phyloP scores from a whole-genome alignment of 2,888 invertebrate species.

The Reticulitermes lucifugus region DNA sequence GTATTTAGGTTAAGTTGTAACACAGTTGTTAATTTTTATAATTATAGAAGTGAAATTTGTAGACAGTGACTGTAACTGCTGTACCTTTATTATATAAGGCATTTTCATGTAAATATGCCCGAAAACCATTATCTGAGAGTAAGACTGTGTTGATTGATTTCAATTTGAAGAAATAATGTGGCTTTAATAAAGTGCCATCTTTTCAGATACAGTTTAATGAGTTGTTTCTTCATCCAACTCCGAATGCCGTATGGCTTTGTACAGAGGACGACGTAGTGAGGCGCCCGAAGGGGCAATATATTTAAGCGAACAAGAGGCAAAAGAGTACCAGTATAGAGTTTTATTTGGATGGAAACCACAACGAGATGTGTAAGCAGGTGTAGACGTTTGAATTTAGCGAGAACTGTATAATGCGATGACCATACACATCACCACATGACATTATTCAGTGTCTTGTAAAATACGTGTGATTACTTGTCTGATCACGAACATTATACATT shows the following conservation, averaged over 20 bases:
- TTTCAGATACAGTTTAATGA: not conserved
- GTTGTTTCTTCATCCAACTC: not conserved
- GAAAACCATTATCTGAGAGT: not conserved
- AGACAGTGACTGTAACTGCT: too few relatives aligned
- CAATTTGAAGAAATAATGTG: not conserved
- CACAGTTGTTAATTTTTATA: too few relatives aligned
- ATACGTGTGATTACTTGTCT: too few relatives aligned
- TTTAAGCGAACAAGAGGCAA: slow-evolving; percentile 18
- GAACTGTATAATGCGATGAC: too few relatives aligned
- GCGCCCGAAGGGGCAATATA: not conserved
- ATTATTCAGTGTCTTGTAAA: too few relatives aligned
- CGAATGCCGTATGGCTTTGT: not conserved
- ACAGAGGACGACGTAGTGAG: not conserved
- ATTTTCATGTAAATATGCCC: too few relatives aligned
- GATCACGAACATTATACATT: too few relatives aligned
- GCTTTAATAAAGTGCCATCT: not conserved
- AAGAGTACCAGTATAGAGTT: slow-evolving; percentile 4
- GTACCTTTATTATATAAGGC: too few relatives aligned
- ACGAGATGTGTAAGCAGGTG: slow-evolving; percentile 24
- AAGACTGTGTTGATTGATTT: not conserved
- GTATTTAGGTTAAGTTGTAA: too few relatives aligned
- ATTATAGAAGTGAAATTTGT: too few relatives aligned
- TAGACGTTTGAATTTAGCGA: too few relatives aligned
- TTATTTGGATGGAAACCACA: slow-evolving; percentile 30
- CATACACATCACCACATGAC: too few relatives aligned